These are phyloP conservation scores for Hypena proboscidalis DNA, from an alignment of 2,888 invertebrate genomes.

Conservation along the genomic window DNA sequence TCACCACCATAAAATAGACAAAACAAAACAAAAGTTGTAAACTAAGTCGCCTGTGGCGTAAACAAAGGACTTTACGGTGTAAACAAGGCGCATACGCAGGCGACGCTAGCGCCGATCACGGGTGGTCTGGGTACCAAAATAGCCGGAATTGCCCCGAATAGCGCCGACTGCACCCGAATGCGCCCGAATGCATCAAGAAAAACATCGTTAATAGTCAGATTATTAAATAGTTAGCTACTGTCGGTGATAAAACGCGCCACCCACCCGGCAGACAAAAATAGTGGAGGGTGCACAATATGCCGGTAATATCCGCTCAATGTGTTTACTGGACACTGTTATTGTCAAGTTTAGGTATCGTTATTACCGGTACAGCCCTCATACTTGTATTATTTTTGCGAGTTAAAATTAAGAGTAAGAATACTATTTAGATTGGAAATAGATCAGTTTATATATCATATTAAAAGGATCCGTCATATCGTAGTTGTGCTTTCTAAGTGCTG, in stretches of 20 bases:
- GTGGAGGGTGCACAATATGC: conserved; percentile 51
- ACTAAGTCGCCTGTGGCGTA: conserved; percentile 53
- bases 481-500: too few relatives aligned
- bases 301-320: conserved; percentile 52
- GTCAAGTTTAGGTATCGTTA: conserved; percentile 9
- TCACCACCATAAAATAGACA: conserved; percentile 40
- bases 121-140: conserved; percentile 75
- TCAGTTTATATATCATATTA: too few relatives aligned
- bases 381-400: too few relatives aligned
- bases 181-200: conserved; percentile 78
- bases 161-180: conserved; percentile 35
- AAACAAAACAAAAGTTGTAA: conserved; percentile 40
- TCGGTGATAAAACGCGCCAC: conserved; percentile 76
- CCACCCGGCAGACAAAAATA: conserved; percentile 75
- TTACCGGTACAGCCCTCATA: too few relatives aligned
- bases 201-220: conserved; percentile 79
- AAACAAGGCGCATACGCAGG: conserved; percentile 41
- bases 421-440: too few relatives aligned
- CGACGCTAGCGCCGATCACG: conserved; percentile 61
- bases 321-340: conserved; percentile 30
- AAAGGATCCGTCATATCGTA: too few relatives aligned
- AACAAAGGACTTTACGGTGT: conserved; percentile 51
- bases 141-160: conserved; percentile 69
- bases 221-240: conserved; percentile 81
- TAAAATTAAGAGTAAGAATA: too few relatives aligned